Base-by-base conservation (phyloP, 2,888 invertebrate species). In the Deilephila porcellus region DNA sequence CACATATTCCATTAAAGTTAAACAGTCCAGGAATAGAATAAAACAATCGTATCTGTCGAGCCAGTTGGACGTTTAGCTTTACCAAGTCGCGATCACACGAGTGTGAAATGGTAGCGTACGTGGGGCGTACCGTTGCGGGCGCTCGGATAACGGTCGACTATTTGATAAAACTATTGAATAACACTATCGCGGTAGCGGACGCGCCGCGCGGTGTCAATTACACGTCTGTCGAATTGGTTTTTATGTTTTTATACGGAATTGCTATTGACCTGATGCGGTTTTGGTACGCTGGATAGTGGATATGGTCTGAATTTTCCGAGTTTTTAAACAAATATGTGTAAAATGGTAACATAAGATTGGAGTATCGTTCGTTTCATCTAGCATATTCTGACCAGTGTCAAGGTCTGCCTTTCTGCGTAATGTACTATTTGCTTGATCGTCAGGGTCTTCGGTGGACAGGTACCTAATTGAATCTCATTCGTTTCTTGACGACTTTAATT, bases 91-190 rank as follows among this genome's bases (percentile, higher is more conserved):
- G 45, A 60, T 73, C 76, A 70, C 67, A 75, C 77, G 72, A 76
- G 77, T 78, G 79, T 79, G 77, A 79, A 78, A 76, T 74, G 32
- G 37, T 25, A 17, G 17, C 56, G 56, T 56, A 56, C 56, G 56
- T n/a, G 56, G 19, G 56, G 74, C 71, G 64, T 76, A 77, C 79
- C 78, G 79, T 79, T 71, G 71, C 37, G 20, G 25, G 56, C 25
- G 56, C 74, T 53, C 71, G 73, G 71, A 52, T 74, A 75, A 75
- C 76, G 73, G 75, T 75, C 60, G 60, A 60, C 34, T 72, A 70
- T 74, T 63, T 74, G 73, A 72, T 74, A 71, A 64, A 67, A 67
- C 67, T 67, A 67, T 52, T 67, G 67, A 52, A 67, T 67, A 67
- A 67, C 52, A 52, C 25, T 60, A 60, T 45, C 25, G 17, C 67